phyloP scores from a whole-genome alignment of 2,797 vertebrate genomes.

The Premnoplex brunnescens region DNA sequence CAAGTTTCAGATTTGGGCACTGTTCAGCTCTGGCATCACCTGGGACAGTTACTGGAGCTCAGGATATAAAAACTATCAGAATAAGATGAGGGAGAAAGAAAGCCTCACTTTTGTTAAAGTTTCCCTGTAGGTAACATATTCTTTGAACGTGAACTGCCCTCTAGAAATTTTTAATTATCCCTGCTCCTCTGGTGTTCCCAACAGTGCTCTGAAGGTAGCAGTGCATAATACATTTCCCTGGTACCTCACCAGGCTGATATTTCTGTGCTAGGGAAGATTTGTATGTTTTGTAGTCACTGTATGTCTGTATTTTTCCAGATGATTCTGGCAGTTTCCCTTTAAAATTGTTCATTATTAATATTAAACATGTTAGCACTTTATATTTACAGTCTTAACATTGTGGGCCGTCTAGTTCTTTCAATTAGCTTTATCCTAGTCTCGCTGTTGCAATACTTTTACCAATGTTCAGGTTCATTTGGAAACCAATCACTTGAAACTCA shows the following conservation, averaged over 20 bases:
- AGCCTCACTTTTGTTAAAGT: neutral
- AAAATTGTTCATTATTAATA: neutral
- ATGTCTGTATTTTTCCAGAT: neutral
- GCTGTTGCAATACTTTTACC: neutral
- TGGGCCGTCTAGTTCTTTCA: neutral
- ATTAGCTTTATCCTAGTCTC: neutral
- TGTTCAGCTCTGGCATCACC: neutral
- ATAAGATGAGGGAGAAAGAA: neutral
- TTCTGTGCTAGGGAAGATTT: neutral
- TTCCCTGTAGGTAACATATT: neutral
- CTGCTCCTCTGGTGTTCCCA: neutral
- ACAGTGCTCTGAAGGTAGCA: neutral
- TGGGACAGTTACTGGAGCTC: neutral
- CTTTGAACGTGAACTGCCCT: neutral
- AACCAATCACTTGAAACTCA: neutral
- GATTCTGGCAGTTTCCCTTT: neutral
- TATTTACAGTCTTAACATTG: neutral
- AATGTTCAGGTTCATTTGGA: neutral
- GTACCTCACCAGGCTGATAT: accelerated
- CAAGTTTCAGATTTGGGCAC: neutral
- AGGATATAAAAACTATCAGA: neutral
- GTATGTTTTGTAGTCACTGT: neutral
- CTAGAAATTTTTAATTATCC: neutral
- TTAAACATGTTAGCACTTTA: neutral
- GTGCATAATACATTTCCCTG: neutral